A percentile compares a stretch with the other conserved stretches of the same genome.
phyloP scores from a whole-genome alignment of 2,113 vertebrate species.

The Panthera tigris region DNA sequence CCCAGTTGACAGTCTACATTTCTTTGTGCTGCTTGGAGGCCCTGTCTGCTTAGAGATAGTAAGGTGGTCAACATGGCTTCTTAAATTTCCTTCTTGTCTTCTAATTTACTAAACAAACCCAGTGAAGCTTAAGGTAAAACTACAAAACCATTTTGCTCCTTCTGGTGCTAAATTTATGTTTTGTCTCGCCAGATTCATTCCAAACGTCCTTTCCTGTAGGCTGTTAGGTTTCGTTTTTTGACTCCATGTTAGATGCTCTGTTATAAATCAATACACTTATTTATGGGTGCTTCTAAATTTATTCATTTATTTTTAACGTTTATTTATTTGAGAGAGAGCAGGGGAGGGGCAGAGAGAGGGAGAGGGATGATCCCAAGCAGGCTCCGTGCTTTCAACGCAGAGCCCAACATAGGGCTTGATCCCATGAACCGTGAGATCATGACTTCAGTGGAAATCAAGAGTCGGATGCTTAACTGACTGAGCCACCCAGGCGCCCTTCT shows the following conservation, averaged over 20 bases:
- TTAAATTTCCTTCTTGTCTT: neutral
- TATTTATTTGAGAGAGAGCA: no score
- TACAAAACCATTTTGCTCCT: neutral
- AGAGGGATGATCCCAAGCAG: no score
- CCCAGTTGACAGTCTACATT: neutral
- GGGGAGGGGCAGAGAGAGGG: no score
- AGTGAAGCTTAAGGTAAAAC: neutral
- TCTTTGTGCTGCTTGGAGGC: neutral
- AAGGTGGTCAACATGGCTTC: neutral
- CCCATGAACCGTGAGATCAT: no score
- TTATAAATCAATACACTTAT: neutral
- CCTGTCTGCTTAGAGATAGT: neutral
- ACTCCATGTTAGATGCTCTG: neutral
- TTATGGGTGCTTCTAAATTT: neutral
- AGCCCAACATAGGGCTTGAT: no score
- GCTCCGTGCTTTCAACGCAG: no score
- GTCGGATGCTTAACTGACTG: no score
- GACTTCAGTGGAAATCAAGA: no score
- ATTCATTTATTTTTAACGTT: no score
- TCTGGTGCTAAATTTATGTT: conserved; percentile 15
- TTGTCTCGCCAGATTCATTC: neutral
- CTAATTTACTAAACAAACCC: neutral
- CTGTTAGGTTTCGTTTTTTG: conserved; percentile 29
- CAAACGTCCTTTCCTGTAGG: neutral
- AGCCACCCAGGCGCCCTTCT: no score